Conservation (phyloP, 1,140 invertebrate species). For the Scaptodrosophila lebanonensis region DNA sequence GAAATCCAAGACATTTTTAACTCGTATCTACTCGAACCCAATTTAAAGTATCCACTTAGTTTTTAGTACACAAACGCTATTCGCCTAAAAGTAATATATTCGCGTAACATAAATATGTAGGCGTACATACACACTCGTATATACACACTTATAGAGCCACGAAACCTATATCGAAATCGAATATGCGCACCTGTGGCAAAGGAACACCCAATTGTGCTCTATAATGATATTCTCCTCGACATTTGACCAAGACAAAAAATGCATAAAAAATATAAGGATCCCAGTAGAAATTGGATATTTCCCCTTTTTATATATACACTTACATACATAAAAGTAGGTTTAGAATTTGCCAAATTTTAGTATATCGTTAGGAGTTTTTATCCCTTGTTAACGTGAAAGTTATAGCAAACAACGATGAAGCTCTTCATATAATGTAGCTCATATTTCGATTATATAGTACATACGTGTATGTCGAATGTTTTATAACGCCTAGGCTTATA, state of each 20-base stretch:
- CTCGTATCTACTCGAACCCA: slow-evolving; percentile 29
- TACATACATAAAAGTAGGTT: slow-evolving; percentile 24
- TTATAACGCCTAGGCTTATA: too few species aligned
- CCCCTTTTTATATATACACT: slow-evolving; percentile 34
- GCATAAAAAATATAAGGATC: slow-evolving; percentile 23
- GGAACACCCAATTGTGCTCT: neutral
- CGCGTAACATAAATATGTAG: too few species aligned
- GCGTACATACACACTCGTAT: too few species aligned
- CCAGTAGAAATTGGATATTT: slow-evolving; percentile 45
- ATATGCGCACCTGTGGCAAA: neutral
- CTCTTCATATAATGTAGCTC: too few species aligned
- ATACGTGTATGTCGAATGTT: too few species aligned
- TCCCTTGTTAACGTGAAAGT: neutral
- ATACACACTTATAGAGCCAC: too few species aligned
- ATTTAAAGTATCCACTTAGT: slow-evolving; percentile 32
- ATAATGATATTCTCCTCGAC: slow-evolving; percentile 17
- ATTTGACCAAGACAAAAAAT: slow-evolving; percentile 58
- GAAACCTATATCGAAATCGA: too few species aligned
- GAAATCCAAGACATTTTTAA: slow-evolving; percentile 50
- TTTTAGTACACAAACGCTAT: too few species aligned
- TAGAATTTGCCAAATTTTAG: slow-evolving; percentile 70
- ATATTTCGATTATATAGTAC: too few species aligned
- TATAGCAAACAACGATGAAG: too few species aligned
- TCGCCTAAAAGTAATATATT: too few species aligned
- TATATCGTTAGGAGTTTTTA: slow-evolving; percentile 27